Evolutionary conservation across 2,888 invertebrate species (phyloP), one percentile per base, ranked within the genome.

Genomic region (Frankliniella fusca): DNA sequence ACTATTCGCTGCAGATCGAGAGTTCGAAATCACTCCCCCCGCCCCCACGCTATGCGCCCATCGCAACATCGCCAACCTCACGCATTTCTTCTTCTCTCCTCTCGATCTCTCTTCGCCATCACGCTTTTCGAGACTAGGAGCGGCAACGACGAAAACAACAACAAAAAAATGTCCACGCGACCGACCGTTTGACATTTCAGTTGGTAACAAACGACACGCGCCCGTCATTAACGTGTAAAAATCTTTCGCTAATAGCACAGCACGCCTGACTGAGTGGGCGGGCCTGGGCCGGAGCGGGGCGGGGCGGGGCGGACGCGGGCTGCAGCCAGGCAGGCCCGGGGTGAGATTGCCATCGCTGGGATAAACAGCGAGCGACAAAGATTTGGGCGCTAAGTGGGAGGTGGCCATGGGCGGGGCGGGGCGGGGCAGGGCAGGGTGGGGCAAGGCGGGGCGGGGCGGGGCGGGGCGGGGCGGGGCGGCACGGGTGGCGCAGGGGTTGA

Each of bases 201-300:
- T 38, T 38, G 38, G 38, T 38, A 38, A 38, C 38, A 38, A 38
- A 38, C 38, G 70, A 23, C 70, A 23, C 61, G 23, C 70, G 70
- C 23, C 70, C 70, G 23, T 70, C 70, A 70, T 70, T 70, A 70
- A 70, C 70, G 70, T 23, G 70, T 70, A n/a, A 70, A 70, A 70
- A n/a, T 70, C 23, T 70, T 70, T 70, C 23, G 70, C 70, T 61
- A 61, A 61, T 61, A 61, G 61, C 61, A 61, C 61, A 61, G 61
- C 61, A 61, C 61, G 61, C 20, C 61, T 61, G 61, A 61, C 61
- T 23, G 70, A 70, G 70, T 70, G 70, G 70, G 70, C 70, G 70
- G n/a, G 70, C 7, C 61, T 23, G 70, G n/a, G 70, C 7, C 61
- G 23, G 23, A 23, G 23, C 11, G 70, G 10, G 7, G 70, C 18